Percentiles rank a stretch among this genome's conserved stretches.
These are phyloP conservation scores for Zaprionus ornatus DNA, from an alignment of 1,140 invertebrate genomes.

Conservation along the genomic window DNA sequence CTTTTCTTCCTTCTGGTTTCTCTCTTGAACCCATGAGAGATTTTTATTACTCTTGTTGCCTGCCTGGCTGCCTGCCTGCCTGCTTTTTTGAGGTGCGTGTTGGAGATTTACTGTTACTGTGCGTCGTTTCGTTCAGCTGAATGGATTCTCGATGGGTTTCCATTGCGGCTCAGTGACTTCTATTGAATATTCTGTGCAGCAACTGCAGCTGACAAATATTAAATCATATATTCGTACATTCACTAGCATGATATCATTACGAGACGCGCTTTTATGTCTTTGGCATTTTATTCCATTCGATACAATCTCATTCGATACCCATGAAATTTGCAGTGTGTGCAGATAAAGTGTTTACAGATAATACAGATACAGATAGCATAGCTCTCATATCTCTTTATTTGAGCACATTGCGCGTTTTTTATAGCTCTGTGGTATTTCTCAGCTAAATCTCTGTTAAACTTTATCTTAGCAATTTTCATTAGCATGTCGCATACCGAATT, in stretches of 20 bases:
- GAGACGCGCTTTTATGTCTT: neutral
- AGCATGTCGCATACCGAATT: conserved; percentile 6
- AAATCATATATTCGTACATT: conserved; percentile 6
- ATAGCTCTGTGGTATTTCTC: neutral
- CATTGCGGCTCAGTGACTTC: conserved; percentile 1
- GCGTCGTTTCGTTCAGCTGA: conserved; percentile 18
- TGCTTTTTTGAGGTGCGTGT: conserved; percentile 17
- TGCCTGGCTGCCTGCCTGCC: neutral
- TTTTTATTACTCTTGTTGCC: conserved; percentile 33
- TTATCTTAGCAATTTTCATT: neutral
- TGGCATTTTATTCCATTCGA: neutral
- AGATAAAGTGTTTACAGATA: neutral
- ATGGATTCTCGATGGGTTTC: conserved; percentile 25
- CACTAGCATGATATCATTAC: neutral
- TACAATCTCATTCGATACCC: neutral
- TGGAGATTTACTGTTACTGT: conserved; percentile 27
- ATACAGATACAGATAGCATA: too few relatives aligned
- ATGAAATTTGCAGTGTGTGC: neutral
- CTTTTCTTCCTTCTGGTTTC: conserved; percentile 3
- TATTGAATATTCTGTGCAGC: conserved; percentile 10
- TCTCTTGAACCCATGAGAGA: conserved; percentile 14
- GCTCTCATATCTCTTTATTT: neutral
- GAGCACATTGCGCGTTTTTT: neutral
- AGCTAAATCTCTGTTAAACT: neutral
- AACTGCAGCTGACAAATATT: conserved; percentile 31